Base-by-base conservation (phyloP, 2,888 invertebrate species). In the Acheta domesticus region DNA sequence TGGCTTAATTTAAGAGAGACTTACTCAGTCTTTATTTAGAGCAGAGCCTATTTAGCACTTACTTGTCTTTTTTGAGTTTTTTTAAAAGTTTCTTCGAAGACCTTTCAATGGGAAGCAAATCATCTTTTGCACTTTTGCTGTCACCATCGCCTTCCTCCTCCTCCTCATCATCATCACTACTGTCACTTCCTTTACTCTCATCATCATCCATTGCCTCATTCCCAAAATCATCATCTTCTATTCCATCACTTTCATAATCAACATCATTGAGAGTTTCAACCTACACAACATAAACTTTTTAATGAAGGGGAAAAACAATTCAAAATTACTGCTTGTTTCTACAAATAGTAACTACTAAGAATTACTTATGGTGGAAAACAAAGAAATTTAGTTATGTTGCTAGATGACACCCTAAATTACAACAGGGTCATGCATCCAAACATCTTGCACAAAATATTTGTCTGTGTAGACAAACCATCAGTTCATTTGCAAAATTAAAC, bases 51-150 rank as follows among this genome's bases (percentile, higher is more conserved):
- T 8, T 36, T 12, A 62, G 8, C 62, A 82, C 83, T 84, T 85
- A 90, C 90, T 87, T 89, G 82, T 93, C 92, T 83, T 90, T 86
- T 82, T 91, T 91, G 85, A 93, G 90, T 84, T 93, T 92, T 85
- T 92, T 92, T 84, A 92, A 93, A 5, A 97, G 88, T 85, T 92
- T 93, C 82, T 92, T 92, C 81, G 94, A 93, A 80, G 93, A 91
- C 85, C 92, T 95, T 88, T 97, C 97, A 85, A 97, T 94, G 0
- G 97, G 96, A 78, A 97, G 86, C 86, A 94, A 88, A 84, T 94
- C 93, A 81, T 92, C 91, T 81, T 91, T 76, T 11, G 82, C 81
- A 20, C 21, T 73, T 12, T 80, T 79, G 75, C 82, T 82, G 16
- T 81, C 83, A 74, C 76, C 21, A 19, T 77, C 75, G 19, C 80